Evolutionary conservation across 53 echinoderm and acorn worm species (phyloP).

Genomic region (Paracentrotus lividus): DNA sequence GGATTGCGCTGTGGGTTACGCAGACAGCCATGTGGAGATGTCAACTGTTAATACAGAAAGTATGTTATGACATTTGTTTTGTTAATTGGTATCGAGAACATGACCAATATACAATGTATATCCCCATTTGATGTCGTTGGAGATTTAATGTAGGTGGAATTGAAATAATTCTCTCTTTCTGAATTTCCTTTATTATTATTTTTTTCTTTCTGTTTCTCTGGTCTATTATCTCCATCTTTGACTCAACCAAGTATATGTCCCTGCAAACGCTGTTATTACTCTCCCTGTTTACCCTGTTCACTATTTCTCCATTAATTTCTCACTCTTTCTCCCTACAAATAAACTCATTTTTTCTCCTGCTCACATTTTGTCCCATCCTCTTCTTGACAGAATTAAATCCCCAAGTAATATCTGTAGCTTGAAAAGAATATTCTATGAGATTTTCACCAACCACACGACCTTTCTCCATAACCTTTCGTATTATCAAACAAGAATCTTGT

Average conservation of each 20-base stretch:
- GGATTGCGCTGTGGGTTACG: constrained; percentile 27
- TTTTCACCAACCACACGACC: no score
- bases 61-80: constrained; percentile 6
- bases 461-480: no score
- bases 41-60: constrained; percentile 25
- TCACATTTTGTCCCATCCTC: no score
- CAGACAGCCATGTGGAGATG: constrained; percentile 14
- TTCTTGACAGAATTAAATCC: no score
- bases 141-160: not conserved
- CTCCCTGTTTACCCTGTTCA: not conserved
- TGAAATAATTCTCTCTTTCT: not conserved
- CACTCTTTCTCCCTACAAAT: not conserved
- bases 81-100: constrained; percentile 3
- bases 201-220: not conserved
- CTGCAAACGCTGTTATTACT: no score
- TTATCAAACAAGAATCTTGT: no score
- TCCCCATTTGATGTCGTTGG: not conserved
- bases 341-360: no score
- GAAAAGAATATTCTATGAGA: no score
- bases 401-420: no score
- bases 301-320: not conserved
- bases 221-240: no score
- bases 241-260: no score
- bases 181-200: no score
- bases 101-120: not conserved